Evolutionary conservation across 2,113 vertebrate genomes (phyloP), one percentile per base, ranked within the genome.

Genomic region (Spea multiplicata): DNA sequence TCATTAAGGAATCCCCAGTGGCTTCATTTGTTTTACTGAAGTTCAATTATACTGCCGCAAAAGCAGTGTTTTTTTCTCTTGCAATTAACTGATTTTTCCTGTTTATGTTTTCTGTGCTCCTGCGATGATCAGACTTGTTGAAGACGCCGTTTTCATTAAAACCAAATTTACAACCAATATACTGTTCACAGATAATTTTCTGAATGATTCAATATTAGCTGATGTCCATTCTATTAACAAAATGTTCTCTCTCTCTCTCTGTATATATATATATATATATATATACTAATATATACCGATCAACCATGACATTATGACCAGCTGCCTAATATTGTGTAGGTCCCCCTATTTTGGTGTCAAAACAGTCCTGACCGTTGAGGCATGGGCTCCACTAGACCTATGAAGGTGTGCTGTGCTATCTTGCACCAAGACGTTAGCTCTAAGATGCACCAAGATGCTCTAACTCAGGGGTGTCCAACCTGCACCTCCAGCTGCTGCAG

Each of bases 21-120:
- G 95, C 92, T 95, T 94, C 89, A 94, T 96, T 95, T 92, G 91
- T 94, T 94, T 95, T 94, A 90, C 94, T 86, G 87, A 94, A 93
- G 94, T 92, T 95, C 95, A 96, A 96, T 97, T 96, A 95, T 94
- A 90, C 89, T 90, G 91, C 91, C 90, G 92, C 92, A 92, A 94
- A 93, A 91, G 89, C 87, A 90, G 90, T 90, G 93, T 94, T 93
- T 92, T 68, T 49, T 61, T 53, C 61, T 49, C 71, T 88, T 89
- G 94, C 95, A 96, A 96, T 98, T 96, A 96, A 95, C 89, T 92
- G 92, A 93, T 94, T 95, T 93, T 96, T 95, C 94, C 95, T 97
- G 94, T 98, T 99, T 98, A 96, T 93, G 91, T 95, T 96, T 92
- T 91, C 88, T 94, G 91, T 95, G 91, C 91, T 93, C 91, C 94